A percentile compares a stretch with the other conserved stretches of the same genome.
phyloP scores from a whole-genome alignment of 2,113 vertebrate genomes.

The Regulus satrapa region DNA sequence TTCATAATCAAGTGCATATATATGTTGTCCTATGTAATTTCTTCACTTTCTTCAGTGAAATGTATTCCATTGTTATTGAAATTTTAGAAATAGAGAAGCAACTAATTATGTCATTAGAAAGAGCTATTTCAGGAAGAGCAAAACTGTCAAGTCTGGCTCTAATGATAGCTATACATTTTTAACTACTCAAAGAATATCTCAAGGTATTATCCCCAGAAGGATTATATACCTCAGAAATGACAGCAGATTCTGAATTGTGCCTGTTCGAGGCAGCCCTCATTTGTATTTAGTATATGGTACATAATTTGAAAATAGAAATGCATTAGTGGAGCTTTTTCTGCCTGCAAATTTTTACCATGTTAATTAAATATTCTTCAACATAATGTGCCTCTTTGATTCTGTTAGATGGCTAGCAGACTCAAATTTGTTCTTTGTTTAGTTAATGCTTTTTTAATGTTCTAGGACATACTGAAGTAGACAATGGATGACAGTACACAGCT shows the following conservation, averaged over 20 bases:
- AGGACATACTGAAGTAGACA: background rate
- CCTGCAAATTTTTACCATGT: background rate
- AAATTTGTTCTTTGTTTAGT: background rate
- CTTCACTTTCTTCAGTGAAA: background rate
- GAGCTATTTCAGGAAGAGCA: background rate
- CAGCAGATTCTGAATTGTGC: background rate
- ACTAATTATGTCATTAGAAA: background rate
- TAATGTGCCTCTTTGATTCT: background rate
- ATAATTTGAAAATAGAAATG: background rate
- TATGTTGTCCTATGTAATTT: background rate
- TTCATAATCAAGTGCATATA: background rate
- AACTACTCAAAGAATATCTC: slow-evolving; percentile 3
- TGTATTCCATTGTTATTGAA: background rate
- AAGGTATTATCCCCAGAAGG: background rate
- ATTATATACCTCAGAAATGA: background rate
- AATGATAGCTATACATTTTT: slow-evolving; percentile 29
- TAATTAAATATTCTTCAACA: background rate
- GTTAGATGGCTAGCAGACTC: background rate
- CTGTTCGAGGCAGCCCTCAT: background rate
- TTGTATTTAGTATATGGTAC: background rate
- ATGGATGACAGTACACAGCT: background rate
- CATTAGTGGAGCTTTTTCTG: background rate
- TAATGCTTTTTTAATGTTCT: background rate
- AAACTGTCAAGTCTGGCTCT: background rate
- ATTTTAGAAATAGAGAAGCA: background rate